These are phyloP conservation scores for Julus scandinavius DNA, from an alignment of 2,888 invertebrate species.

Conservation along the genomic window DNA sequence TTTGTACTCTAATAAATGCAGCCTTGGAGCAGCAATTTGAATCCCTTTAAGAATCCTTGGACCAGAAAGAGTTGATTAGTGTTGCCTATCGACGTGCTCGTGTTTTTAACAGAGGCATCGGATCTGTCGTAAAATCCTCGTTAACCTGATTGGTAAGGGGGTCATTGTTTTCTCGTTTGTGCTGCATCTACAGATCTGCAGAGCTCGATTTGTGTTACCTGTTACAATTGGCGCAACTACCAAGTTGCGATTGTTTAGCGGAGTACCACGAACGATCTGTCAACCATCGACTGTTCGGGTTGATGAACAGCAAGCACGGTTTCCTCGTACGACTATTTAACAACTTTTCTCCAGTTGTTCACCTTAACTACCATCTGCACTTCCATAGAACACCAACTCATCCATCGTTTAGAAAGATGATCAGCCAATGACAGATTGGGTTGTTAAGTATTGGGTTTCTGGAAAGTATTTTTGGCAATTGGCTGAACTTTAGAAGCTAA, in stretches of 20 bases:
- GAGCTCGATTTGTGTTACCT: too few species aligned
- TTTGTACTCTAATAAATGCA: too few species aligned
- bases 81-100: too few species aligned
- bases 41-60: too few species aligned
- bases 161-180: not conserved
- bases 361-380: not conserved
- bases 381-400: not conserved
- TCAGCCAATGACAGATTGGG: slow-evolving; percentile 9
- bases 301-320: not conserved
- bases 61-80: too few species aligned
- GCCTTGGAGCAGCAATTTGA: too few species aligned
- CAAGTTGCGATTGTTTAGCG: not conserved
- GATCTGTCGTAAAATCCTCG: not conserved
- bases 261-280: not conserved
- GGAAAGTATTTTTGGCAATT: slow-evolving; percentile 27
- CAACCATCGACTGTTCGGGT: not conserved
- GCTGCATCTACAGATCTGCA: not conserved
- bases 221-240: too few species aligned
- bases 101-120: too few species aligned
- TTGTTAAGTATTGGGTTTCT: slow-evolving; percentile 6
- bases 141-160: not conserved
- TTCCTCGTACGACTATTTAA: not conserved
- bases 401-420: not conserved
- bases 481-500: not conserved
- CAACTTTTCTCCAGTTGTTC: slow-evolving; percentile 10